These are phyloP conservation scores for Apomyelois bistriatella DNA, from an alignment of 2,888 invertebrate genomes.

Conservation along the genomic window DNA sequence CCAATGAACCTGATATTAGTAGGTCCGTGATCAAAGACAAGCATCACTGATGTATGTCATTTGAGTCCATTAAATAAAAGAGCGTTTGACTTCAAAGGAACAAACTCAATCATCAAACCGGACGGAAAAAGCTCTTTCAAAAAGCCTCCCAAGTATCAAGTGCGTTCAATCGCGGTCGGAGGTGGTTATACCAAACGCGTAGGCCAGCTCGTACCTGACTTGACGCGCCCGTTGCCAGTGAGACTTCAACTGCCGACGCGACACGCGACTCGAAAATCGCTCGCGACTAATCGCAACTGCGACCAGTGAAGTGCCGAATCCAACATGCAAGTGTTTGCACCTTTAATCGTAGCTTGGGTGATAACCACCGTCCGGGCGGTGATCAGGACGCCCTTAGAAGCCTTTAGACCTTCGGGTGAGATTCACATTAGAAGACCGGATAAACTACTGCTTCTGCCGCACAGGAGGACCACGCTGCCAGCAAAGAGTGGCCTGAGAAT, in stretches of 20 bases:
- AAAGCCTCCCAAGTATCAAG: slow-evolving; percentile 57
- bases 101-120: too few species aligned
- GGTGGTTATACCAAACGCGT: slow-evolving; percentile 76
- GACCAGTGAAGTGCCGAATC: slow-evolving; percentile 26
- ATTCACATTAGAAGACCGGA: slow-evolving; percentile 72
- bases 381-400: slow-evolving; percentile 78
- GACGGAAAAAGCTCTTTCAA: background rate
- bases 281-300: slow-evolving; percentile 17
- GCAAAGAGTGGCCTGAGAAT: slow-evolving; percentile 80
- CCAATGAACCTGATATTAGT: too few species aligned
- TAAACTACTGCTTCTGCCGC: slow-evolving; percentile 61
- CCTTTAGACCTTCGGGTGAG: slow-evolving; percentile 72
- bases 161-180: slow-evolving; percentile 41
- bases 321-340: slow-evolving; percentile 66
- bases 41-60: too few species aligned
- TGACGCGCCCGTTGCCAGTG: slow-evolving; percentile 65
- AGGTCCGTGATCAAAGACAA: too few species aligned
- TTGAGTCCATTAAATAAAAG: too few species aligned
- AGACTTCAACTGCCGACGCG: slow-evolving; percentile 57
- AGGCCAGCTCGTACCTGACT: slow-evolving; percentile 74
- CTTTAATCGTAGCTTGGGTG: slow-evolving; percentile 58
- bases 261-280: slow-evolving; percentile 41
- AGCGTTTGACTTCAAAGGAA: too few species aligned
- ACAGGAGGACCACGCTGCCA: slow-evolving; percentile 73
- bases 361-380: slow-evolving; percentile 57